Evolutionary conservation across 2,113 vertebrate genomes (phyloP).

Genomic region (Hippocampus abdominalis): DNA sequence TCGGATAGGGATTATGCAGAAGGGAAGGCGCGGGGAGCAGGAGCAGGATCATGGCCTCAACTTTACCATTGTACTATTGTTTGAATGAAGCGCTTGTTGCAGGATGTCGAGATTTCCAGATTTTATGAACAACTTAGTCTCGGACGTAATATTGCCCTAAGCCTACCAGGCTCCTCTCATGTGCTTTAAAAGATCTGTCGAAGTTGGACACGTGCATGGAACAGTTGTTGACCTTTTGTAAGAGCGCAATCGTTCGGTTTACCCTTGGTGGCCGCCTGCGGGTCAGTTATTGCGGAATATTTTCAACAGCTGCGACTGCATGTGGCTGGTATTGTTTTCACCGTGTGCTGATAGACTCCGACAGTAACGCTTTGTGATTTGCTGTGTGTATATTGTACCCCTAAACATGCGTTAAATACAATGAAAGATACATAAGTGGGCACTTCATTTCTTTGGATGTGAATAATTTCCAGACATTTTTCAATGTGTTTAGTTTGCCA

Average conservation of each 20-base stretch:
- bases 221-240: constrained; percentile 4
- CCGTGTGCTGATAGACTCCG: background rate
- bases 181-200: constrained; percentile 23
- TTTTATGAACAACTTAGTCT: constrained; percentile 36
- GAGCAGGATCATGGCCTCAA: constrained; percentile 37
- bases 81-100: constrained; percentile 47
- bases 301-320: background rate
- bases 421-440: no score
- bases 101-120: constrained; percentile 36
- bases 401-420: no score
- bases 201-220: constrained; percentile 16
- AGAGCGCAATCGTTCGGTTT: background rate
- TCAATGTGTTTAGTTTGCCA: no score
- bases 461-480: no score
- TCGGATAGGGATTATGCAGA: constrained; percentile 19
- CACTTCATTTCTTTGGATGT: no score
- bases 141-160: constrained; percentile 40
- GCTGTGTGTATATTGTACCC: no score
- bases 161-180: constrained; percentile 30
- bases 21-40: constrained; percentile 17
- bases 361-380: background rate
- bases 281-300: background rate
- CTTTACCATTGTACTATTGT: constrained; percentile 61
- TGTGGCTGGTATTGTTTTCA: constrained; percentile 9
- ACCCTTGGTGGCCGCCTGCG: background rate